Evolutionary conservation across 2,888 invertebrate species (phyloP).

Genomic region (Pristionchus exspectatus): DNA sequence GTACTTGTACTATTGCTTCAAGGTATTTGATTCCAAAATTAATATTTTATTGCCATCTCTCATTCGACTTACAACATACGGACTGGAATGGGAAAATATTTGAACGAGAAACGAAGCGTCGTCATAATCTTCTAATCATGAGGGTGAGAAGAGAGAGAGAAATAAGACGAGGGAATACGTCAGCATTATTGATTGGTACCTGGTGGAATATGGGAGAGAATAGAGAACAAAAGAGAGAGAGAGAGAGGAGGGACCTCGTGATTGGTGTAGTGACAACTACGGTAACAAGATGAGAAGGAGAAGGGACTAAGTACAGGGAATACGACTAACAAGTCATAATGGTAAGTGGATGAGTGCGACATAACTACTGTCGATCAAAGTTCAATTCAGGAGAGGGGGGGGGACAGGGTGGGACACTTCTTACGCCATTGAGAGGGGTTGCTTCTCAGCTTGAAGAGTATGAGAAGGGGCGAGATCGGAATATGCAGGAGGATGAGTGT

Average conservation of each 20-base stretch:
- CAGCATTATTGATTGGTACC: slow-evolving; percentile 19
- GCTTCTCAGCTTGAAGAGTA: slow-evolving; percentile 29
- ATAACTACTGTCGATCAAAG: background rate
- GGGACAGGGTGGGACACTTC: background rate
- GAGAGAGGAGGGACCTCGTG: slow-evolving; percentile 4
- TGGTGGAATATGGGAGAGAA: background rate
- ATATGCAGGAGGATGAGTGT: slow-evolving; percentile 76
- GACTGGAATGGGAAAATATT: background rate
- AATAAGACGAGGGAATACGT: background rate
- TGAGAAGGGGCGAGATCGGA: background rate
- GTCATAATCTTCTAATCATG: slow-evolving; percentile 18
- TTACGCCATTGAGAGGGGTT: slow-evolving; percentile 47
- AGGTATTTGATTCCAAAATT: background rate
- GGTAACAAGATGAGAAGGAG: slow-evolving; percentile 10
- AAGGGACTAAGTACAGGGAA: too few species aligned
- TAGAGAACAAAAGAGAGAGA: background rate
- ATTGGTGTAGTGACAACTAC: slow-evolving; percentile 15
- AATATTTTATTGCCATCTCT: background rate
- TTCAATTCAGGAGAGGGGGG: too few species aligned
- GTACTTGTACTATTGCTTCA: background rate
- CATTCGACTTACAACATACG: background rate
- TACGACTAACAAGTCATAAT: background rate
- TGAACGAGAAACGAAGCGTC: slow-evolving; percentile 25
- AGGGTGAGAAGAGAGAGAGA: background rate
- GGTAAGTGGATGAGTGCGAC: background rate